Base-by-base conservation (phyloP, 2,113 vertebrate genomes). In the Laticauda colubrina region DNA sequence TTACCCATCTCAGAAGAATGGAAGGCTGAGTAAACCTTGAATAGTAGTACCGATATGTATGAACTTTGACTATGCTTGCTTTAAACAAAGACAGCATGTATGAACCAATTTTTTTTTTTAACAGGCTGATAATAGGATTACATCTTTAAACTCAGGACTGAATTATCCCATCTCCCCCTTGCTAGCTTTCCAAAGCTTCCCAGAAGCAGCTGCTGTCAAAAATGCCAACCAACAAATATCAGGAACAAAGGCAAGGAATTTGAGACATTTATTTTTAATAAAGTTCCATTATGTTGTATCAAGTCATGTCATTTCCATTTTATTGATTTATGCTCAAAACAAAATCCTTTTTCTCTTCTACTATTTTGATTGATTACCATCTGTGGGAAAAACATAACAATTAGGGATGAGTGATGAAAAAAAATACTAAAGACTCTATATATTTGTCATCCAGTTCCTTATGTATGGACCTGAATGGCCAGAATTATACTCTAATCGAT, bases 141-240 rank as follows among this genome's bases (percentile, higher is more conserved):
- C 96, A 51, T 97, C 97, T 89, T 96, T 96, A 9, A 75, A 94
- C 92, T 96, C 96, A 56, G 98, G 96, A 11, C 92, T 98, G 85
- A 89, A 1, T 39, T 98, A 98, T 94, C 97, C 98, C 45, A 39
- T 97, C 88, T 97, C 98, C 43, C 98, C 98, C 51, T 96, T 97
- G 0, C 97, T 97, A 34, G 94, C 97, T 69, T 98, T 97, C 95
- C 98, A 98, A 87, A 97, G 95, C 55, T 95, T 98, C 12, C 55
- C 96, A 45, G 96, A 97, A 85, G 85, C 95, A 0, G 26, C 95
- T 20, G 57, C 96, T 90, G 93, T 93, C 89, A 96, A 96, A 94
- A 96, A 15, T 34, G 4, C 90, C 59, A 94, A 51, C 92, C 96
- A 96, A 5, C 97, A 96, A 0, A 94, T 81, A 92, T 93, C 97